Base-by-base conservation (phyloP, 2,888 invertebrate species). In the Ophioninae sp. region DNA sequence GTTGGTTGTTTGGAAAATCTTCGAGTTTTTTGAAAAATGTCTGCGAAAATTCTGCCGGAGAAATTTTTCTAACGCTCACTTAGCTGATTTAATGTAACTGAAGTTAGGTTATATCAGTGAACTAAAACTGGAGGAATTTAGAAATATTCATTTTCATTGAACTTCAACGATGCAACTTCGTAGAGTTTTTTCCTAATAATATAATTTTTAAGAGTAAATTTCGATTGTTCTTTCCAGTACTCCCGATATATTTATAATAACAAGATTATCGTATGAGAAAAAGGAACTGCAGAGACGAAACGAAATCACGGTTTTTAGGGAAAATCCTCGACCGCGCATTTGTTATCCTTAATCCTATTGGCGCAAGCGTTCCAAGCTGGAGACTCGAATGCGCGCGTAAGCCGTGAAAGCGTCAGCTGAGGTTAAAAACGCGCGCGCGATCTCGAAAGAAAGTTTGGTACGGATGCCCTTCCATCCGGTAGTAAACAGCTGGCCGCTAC, bases 341-440 rank as follows among this genome's bases (percentile, higher is more conserved):
- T 50, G 6, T 50, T 5, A 17, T 50, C 50, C 13, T 50, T 50
- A 50, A 17, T 50, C 5, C 3, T 17, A 10, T 50, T 50, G 17
- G 50, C 50, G 50, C 50, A 50, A 68, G 44, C 44, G 68, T 23
- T 21, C 23, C 23, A 13, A 68, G 57, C 39, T 13, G 72, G 21
- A 41, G 61, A 72, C 57, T 41, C 20, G 56, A 74, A 74, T 7
- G 20, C 37, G 68, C 76, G 59, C 67, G 61, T 21, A 59, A 59
- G 21, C 67, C 65, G 75, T 57, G 75, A 75, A 75, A 77, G 67
- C 76, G 76, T 59, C 68, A 68, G 68, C 76, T 61, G 68, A 77
- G 65, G 65, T 73, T 61, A 30, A 65, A 75, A 20, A 30, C 30
- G 37, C 39, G 65, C 50, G 50, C 17, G 37, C 21, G 56, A 67